These are phyloP conservation scores for Danio choprae DNA, from an alignment of 2,797 vertebrate species.

Conservation along the genomic window DNA sequence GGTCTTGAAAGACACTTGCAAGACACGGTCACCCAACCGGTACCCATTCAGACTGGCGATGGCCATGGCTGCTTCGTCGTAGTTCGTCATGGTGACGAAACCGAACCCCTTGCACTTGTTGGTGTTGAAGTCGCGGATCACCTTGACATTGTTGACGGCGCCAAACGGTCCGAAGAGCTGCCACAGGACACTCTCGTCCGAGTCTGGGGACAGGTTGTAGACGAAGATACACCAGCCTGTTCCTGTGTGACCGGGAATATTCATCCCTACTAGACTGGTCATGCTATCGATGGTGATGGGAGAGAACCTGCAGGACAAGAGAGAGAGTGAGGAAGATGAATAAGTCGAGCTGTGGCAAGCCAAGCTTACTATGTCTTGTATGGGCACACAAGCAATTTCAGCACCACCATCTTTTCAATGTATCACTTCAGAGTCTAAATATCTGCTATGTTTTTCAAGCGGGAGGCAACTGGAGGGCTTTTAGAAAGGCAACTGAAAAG, in stretches of 20 bases:
- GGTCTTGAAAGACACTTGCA: constrained; percentile 99
- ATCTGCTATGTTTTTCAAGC: constrained; percentile 42
- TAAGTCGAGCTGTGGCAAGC: not conserved
- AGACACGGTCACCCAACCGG: constrained; percentile 98
- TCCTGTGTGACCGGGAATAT: constrained; percentile 98
- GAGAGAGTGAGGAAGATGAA: constrained; percentile 51
- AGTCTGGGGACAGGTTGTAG: constrained; percentile 99
- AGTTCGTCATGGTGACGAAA: constrained; percentile 99
- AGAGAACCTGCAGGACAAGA: constrained; percentile 88
- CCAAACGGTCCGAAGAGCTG: constrained; percentile 99
- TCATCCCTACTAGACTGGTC: constrained; percentile 99
- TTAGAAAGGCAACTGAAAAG: constrained; percentile 66
- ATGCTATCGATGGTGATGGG: constrained; percentile 99
- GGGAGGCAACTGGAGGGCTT: constrained; percentile 53
- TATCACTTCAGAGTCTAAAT: constrained; percentile 36
- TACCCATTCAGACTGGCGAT: constrained; percentile 99
- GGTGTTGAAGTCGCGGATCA: constrained; percentile 99
- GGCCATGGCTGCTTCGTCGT: constrained; percentile 99
- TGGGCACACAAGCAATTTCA: not conserved
- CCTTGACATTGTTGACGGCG: constrained; percentile 99
- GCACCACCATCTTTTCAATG: constrained; percentile 43
- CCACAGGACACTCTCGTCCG: constrained; percentile 99
- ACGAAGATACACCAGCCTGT: constrained; percentile 99
- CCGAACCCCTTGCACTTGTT: constrained; percentile 99
- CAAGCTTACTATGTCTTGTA: not conserved